Conservation (phyloP, 2,113 vertebrate genomes). For the Poecile atricapillus region DNA sequence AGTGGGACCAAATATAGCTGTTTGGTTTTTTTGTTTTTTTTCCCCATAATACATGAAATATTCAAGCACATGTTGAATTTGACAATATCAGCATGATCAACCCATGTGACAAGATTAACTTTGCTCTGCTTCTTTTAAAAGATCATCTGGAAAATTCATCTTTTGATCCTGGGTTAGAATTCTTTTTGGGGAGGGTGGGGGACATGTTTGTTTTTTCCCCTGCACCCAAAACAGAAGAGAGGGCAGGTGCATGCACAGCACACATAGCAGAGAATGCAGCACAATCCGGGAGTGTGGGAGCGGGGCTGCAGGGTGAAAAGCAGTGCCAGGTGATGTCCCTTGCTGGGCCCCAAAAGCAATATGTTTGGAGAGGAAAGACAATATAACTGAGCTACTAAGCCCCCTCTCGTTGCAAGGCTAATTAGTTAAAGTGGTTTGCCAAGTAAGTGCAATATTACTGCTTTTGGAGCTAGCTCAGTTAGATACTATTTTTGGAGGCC, state of each 20-base stretch:
- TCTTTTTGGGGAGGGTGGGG: background rate
- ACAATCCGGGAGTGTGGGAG: rapidly evolving
- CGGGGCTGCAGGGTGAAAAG: background rate
- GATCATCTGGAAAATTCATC: background rate
- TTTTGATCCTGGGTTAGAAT: background rate
- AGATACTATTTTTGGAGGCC: slow-evolving; percentile 62
- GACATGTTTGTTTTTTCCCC: background rate
- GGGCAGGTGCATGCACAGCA: background rate
- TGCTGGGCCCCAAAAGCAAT: slow-evolving; percentile 7
- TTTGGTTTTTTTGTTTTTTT: background rate
- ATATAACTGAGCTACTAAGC: slow-evolving; percentile 28
- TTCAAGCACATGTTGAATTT: background rate
- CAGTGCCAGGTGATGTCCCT: background rate
- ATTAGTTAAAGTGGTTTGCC: slow-evolving; percentile 61
- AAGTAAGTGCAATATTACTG: slow-evolving; percentile 57
- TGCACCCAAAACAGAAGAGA: background rate
- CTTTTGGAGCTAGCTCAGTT: slow-evolving; percentile 47
- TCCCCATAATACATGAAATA: background rate
- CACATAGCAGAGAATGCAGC: background rate
- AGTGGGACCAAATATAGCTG: background rate
- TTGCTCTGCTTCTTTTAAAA: background rate
- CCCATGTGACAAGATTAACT: background rate
- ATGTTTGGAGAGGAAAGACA: slow-evolving; percentile 16
- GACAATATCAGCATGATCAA: background rate
- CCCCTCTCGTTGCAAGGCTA: slow-evolving; percentile 25